phyloP scores from a whole-genome alignment of 1,140 invertebrate species.

The Trissolcus basalis region DNA sequence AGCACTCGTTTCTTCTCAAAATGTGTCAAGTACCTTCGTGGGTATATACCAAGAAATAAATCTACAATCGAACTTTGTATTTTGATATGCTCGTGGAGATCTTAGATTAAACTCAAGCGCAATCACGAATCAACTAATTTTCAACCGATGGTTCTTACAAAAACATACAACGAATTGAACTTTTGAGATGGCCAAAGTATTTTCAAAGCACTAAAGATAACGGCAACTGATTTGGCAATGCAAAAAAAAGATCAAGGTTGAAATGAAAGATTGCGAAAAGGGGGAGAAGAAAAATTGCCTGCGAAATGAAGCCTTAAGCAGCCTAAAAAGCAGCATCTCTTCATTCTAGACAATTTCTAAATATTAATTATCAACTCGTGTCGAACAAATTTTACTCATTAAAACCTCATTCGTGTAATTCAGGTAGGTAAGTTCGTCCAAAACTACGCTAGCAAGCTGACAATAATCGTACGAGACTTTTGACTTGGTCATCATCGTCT shows the following conservation, averaged over 20 bases:
- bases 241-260: neutral
- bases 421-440: slow-evolving; percentile 57
- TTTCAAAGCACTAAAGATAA: too few relatives aligned
- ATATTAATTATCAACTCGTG: slow-evolving; percentile 56
- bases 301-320: neutral
- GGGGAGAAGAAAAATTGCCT: neutral
- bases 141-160: too few relatives aligned
- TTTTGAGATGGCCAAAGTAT: too few relatives aligned
- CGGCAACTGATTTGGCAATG: too few relatives aligned
- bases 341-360: slow-evolving; percentile 55
- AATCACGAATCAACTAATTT: too few relatives aligned
- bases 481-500: slow-evolving; percentile 49
- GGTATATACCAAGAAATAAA: neutral
- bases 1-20: neutral
- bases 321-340: slow-evolving; percentile 50
- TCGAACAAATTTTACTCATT: slow-evolving; percentile 46
- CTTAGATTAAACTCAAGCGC: neutral
- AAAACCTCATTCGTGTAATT: slow-evolving; percentile 48
- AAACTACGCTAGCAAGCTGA: slow-evolving; percentile 61
- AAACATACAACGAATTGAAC: too few relatives aligned
- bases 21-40: neutral
- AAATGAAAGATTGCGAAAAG: neutral
- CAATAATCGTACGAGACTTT: slow-evolving; percentile 51
- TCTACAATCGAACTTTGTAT: slow-evolving; percentile 9
- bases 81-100: slow-evolving; percentile 12